phyloP scores from a whole-genome alignment of 2,888 invertebrate genomes.

The Podabrus alpinus region DNA sequence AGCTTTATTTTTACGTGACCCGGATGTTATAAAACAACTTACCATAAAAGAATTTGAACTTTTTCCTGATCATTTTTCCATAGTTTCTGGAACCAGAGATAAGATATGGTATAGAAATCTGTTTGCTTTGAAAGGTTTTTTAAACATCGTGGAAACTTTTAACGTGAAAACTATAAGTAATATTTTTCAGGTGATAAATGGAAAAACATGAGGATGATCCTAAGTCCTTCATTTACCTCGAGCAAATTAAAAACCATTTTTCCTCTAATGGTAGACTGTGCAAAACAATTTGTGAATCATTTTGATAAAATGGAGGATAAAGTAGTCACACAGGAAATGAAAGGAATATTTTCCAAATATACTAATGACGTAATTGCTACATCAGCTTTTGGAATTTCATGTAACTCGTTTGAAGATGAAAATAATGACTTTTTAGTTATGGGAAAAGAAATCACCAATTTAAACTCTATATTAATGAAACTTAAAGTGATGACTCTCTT shows the following conservation, averaged over 20 bases:
- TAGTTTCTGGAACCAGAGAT: no score
- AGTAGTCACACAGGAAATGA: background rate
- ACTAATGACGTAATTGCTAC: slow-evolving; percentile 57
- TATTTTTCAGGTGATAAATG: slow-evolving; percentile 14
- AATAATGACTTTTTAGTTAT: slow-evolving; percentile 54
- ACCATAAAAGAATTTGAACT: slow-evolving; percentile 41
- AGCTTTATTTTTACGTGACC: no score
- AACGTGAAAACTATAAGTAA: no score
- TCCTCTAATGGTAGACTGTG: slow-evolving; percentile 34
- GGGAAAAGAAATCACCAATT: background rate
- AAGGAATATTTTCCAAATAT: slow-evolving; percentile 39
- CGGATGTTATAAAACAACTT: no score
- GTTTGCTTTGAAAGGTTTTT: no score
- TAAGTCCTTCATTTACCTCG: slow-evolving; percentile 49
- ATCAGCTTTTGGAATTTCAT: slow-evolving; percentile 55
- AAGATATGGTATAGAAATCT: no score
- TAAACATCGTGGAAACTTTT: no score
- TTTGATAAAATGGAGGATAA: background rate
- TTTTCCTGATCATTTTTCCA: no score
- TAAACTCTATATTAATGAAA: background rate
- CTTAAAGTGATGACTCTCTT: background rate
- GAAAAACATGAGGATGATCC: background rate
- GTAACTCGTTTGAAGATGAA: slow-evolving; percentile 56
- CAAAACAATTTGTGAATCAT: background rate
- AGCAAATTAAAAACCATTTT: slow-evolving; percentile 50